Evolutionary conservation across 2,113 vertebrate species (phyloP), one percentile per base, ranked within the genome.

Genomic region (Serilophus lunatus): DNA sequence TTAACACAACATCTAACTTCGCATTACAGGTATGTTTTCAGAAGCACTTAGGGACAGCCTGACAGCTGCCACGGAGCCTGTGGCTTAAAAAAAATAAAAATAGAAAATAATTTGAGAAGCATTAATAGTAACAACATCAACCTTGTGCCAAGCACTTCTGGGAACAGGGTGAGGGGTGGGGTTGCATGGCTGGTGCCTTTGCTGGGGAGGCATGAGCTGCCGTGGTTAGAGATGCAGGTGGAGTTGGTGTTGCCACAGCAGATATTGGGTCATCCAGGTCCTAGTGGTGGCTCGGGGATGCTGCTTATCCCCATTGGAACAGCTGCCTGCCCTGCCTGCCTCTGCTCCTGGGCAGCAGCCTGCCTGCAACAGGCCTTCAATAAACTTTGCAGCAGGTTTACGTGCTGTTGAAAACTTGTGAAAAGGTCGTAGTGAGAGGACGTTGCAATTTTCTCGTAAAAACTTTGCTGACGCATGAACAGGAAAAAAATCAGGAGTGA

Each of bases 371-470:
- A 57, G 64, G 29, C 47, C 51, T 51, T 7, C 24, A 50, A 70
- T 68, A 92, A 96, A 60, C 84, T 54, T 80, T 69, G 82, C 13
- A 45, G 82, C 49, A 59, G 29, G n/a, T 97, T 97, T 92, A 81
- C 74, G 92, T 89, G 95, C 93, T 96, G 97, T 90, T 97, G 95
- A 89, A 94, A 96, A 86, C 82, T 71, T 19, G 38, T 3, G 17
- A 65, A 78, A 80, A 96, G 57, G 75, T 92, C 5, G 3, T 10
- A 50, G 74, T 0, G 24, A 88, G 95, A 97, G 84, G 92, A 29
- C 2, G 0, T 54, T 0, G 13, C 35, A 82, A 78, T 80, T 85
- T 91, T 88, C 93, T 94, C 75, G n/a, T 92, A 47, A 83, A 94
- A 96, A 92, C 94, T 95, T 66, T 61, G 96, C 94, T 98, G 96